Evolutionary conservation across 1,140 invertebrate species (phyloP), one percentile per base, ranked within the genome.

Genomic region (Atopsyche davidsoni): DNA sequence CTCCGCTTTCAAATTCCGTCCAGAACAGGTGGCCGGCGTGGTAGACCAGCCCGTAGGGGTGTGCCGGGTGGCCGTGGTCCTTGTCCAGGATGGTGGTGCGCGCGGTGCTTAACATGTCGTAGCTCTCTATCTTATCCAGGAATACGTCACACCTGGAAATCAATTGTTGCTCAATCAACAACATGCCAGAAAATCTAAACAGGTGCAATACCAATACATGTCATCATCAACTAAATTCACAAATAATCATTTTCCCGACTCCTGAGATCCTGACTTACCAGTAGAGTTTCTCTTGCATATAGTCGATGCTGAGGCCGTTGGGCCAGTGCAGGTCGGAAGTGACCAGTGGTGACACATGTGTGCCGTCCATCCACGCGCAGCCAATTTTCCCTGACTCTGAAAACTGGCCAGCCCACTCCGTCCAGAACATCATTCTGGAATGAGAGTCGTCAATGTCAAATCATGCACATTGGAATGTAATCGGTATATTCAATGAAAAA

Each of bases 241-340:
- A n/a, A n/a, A n/a, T n/a, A n/a, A n/a, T n/a, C n/a, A n/a, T n/a
- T n/a, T n/a, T n/a, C n/a, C n/a, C n/a, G 16, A n/a, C n/a, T n/a
- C n/a, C n/a, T n/a, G n/a, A n/a, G n/a, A n/a, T n/a, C n/a, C n/a
- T 7, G 35, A 34, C 16, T 40, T 67, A 80, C 79, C 93, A 90
- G 58, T 87, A 85, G 2, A 85, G 70, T 50, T 80, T 72, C 19
- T 84, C 75, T 16, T 77, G 82, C 14, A 80, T 77, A 55, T 82
- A 81, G 67, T 96, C 90, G 25, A 97, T 80, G 2, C 88, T 82
- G 11, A 98, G 71, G 11, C 90, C 90, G 70, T 85, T 89, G 1
- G 95, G 93, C 87, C 88, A 94, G 34, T 79, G 71, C 51, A 93
- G 55, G 4, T 79, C 70, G 2, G 69, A 64, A 24, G 68, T 69